These are phyloP conservation scores for Apomyelois bistriatella DNA, from an alignment of 2,888 invertebrate species.

Conservation along the genomic window DNA sequence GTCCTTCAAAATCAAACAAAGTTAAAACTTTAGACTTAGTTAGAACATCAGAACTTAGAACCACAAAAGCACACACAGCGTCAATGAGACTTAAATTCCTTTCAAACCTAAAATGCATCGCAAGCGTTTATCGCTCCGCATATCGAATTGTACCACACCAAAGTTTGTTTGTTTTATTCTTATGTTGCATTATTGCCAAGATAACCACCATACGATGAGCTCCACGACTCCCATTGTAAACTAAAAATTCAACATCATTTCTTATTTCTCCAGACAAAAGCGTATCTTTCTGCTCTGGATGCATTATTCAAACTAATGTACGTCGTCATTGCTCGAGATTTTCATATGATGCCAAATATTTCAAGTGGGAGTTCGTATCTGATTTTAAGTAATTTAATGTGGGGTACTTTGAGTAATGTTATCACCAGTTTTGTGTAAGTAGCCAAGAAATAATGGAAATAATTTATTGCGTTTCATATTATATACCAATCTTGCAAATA, in stretches of 20 bases:
- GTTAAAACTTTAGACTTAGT: too few species aligned
- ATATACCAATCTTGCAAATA: neutral
- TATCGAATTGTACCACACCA: constrained; percentile 27
- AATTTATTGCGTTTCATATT: neutral
- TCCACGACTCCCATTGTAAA: constrained; percentile 35
- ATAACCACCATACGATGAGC: constrained; percentile 55
- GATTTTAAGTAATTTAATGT: constrained; percentile 11
- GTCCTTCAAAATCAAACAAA: too few species aligned
- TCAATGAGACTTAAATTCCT: too few species aligned
- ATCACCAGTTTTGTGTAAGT: neutral
- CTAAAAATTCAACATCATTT: constrained; percentile 31
- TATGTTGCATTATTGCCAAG: constrained; percentile 57
- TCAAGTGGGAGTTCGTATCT: constrained; percentile 1
- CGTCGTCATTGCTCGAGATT: constrained; percentile 9
- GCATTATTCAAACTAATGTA: constrained; percentile 20
- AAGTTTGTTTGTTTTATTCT: constrained; percentile 52
- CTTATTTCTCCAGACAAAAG: constrained; percentile 38
- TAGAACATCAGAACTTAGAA: too few species aligned
- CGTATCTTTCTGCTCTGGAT: constrained; percentile 38
- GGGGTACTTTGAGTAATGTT: constrained; percentile 7
- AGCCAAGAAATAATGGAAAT: constrained; percentile 1
- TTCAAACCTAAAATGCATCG: neutral
- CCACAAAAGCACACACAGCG: too few species aligned
- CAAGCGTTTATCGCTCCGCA: constrained; percentile 6
- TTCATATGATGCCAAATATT: constrained; percentile 14